phyloP scores from a whole-genome alignment of 2,113 vertebrate genomes.

The Peromyscus maniculatus region DNA sequence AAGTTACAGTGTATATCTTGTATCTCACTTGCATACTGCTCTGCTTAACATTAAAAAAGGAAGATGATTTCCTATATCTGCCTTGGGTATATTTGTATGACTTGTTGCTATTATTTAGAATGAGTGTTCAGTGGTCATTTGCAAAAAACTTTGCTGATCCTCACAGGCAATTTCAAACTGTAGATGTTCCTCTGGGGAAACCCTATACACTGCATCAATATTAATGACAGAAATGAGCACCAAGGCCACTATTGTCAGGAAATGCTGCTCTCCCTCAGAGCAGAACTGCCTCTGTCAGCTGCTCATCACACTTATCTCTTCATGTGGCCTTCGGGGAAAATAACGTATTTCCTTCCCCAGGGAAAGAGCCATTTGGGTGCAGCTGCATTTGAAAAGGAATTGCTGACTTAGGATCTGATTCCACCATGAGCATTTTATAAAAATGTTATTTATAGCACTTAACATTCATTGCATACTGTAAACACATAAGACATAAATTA shows the following conservation, averaged over 20 bases:
- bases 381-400: constrained; percentile 72
- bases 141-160: not conserved
- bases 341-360: constrained; percentile 59
- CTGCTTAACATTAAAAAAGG: not conserved
- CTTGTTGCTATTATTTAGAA: not conserved
- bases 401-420: constrained; percentile 72
- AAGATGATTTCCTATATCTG: not conserved
- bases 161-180: not conserved
- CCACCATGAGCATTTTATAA: constrained; percentile 69
- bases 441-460: constrained; percentile 69
- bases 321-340: not conserved
- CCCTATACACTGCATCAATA: not conserved
- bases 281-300: constrained; percentile 48
- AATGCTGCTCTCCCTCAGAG: constrained; percentile 16
- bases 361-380: constrained; percentile 62
- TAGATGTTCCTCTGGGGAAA: not conserved
- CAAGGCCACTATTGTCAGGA: not conserved
- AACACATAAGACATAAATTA: constrained; percentile 69
- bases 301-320: constrained; percentile 31
- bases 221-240: constrained; percentile 23
- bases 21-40: not conserved
- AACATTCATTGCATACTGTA: constrained; percentile 32
- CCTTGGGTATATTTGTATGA: not conserved
- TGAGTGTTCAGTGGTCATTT: not conserved
- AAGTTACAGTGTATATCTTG: not conserved